phyloP scores from a whole-genome alignment of 2,888 invertebrate genomes.

The Notodromas monacha region DNA sequence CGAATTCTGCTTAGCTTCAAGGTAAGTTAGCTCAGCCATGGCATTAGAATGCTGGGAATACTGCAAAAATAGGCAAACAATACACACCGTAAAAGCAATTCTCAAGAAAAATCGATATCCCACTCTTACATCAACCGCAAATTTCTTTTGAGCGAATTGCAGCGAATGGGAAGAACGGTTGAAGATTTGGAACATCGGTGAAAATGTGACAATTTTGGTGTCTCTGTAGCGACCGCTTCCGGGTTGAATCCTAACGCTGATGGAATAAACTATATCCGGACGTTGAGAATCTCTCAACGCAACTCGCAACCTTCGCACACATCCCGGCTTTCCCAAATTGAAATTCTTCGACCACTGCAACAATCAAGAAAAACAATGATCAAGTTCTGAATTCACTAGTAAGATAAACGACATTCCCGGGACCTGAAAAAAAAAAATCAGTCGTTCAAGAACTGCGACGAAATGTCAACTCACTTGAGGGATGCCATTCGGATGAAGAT shows the following conservation, averaged over 20 bases:
- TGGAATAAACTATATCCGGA: constrained; percentile 45
- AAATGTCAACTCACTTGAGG: constrained; percentile 18
- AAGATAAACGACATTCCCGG: too few relatives aligned
- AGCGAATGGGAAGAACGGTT: constrained; percentile 44
- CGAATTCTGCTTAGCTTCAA: constrained; percentile 51
- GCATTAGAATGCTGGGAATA: too few relatives aligned
- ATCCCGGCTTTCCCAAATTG: constrained; percentile 41
- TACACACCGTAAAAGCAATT: too few relatives aligned
- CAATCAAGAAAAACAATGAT: not conserved
- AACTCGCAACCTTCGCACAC: constrained; percentile 26
- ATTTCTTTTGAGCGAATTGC: constrained; percentile 56
- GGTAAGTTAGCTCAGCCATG: constrained; percentile 30
- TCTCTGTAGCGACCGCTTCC: constrained; percentile 62
- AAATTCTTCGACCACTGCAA: constrained; percentile 53
- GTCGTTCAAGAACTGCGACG: too few relatives aligned
- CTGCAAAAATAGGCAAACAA: too few relatives aligned
- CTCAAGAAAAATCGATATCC: too few relatives aligned
- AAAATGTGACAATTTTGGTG: constrained; percentile 66
- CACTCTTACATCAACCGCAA: constrained; percentile 1
- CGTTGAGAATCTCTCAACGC: constrained; percentile 20
- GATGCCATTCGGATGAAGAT: constrained; percentile 22
- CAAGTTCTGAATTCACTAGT: too few relatives aligned
- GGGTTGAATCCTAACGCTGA: constrained; percentile 58
- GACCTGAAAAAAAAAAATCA: too few relatives aligned
- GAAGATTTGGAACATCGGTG: constrained; percentile 68